Base-by-base conservation (phyloP, 1,140 invertebrate species). In the Aplysia californica region DNA sequence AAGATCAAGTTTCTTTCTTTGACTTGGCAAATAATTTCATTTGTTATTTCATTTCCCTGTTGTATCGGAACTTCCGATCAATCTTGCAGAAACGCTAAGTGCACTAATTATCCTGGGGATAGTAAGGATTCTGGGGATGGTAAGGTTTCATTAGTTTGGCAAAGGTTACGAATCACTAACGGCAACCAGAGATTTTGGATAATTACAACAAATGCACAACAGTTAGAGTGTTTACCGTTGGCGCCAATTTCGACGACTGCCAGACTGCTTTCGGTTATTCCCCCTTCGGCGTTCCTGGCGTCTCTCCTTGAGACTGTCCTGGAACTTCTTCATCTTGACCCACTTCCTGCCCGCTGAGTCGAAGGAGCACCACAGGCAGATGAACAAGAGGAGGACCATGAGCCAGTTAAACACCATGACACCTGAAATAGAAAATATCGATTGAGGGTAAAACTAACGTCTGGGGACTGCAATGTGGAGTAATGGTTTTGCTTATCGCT, bases 271-370 rank as follows among this genome's bases (percentile, higher is more conserved):
- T 81, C 94, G 94, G 82, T 95, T 95, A 84, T 94, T 93, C 85
- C 95, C 93, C 31, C 93, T 92, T 33, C 93, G 92, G 82, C 95
- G 94, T 84, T 94, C 93, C 85, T 95, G 93, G 29, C 93, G 92
- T 80, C 95, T 94, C n/a, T 83, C 83, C 80, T 93, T 92, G 92
- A 96, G 93, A 59, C 94, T 96, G 55, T 94, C 92, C 87, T 96
- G 95, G 88, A 95, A 97, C 79, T 94, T 92, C 88, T 96, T 96
- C 95, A 97, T 96, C 90, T 96, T 96, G 0, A 97, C 95, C 95
- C 95, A 97, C n/a, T 95, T 95, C 33, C 95, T 91, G 15, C 95
- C 96, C 3, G 95, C 96, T 0, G 94, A 91, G 89, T 97, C 95
- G 87, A 95, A 97, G 21, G 94, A 94, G 87, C 95, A 97, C 95